Conservation (phyloP, 1,140 invertebrate species). For the Neotoxoptera formosana region DNA sequence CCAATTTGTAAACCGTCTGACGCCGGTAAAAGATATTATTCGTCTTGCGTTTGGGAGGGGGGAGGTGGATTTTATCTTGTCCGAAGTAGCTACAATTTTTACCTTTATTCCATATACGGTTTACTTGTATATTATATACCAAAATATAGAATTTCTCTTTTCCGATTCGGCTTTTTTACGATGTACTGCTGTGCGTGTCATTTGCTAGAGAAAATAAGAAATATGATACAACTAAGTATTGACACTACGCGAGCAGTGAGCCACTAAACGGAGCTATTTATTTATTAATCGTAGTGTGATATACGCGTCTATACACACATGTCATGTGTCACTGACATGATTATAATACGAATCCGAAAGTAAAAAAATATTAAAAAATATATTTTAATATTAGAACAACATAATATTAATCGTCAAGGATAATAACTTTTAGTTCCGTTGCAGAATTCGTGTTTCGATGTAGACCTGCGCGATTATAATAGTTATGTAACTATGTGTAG, state of each 20-base stretch:
- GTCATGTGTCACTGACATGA: neutral
- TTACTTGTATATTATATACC: neutral
- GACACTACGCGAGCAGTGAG: neutral
- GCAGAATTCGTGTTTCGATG: neutral
- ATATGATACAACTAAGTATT: neutral
- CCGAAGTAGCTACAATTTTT: neutral
- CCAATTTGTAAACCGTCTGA: constrained; percentile 55
- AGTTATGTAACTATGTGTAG: neutral
- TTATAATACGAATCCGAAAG: neutral
- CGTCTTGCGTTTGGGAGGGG: neutral
- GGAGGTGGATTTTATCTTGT: neutral
- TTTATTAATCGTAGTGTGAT: neutral
- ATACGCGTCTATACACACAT: neutral
- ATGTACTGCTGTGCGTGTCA: neutral
- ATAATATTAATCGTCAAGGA: too few relatives aligned
- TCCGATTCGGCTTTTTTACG: neutral
- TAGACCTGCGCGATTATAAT: neutral
- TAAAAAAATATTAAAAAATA: neutral
- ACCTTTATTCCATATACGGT: neutral
- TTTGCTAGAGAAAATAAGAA: neutral
- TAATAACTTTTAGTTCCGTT: neutral
- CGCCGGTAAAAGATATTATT: constrained; percentile 21
- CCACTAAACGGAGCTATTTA: neutral
- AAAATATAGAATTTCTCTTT: neutral
- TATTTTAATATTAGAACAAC: neutral